Percentiles rank a stretch among this genome's conserved stretches.
phyloP scores from a whole-genome alignment of 1,140 invertebrate genomes.

The Camponotus vicinus region DNA sequence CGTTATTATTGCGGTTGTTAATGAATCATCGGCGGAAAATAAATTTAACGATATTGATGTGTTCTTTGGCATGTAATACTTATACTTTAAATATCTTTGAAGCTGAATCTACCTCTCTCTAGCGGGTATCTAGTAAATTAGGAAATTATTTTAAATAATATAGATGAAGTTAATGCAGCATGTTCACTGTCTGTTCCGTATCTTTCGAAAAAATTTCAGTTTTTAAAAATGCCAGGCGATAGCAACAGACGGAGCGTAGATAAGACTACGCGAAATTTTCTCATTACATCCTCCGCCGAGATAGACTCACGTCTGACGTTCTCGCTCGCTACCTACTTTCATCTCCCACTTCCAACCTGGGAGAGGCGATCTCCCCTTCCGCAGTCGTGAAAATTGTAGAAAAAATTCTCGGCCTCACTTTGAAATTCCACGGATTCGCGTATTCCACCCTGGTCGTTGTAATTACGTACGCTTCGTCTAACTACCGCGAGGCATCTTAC shows the following conservation, averaged over 20 bases:
- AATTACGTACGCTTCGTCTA: slow-evolving; percentile 69
- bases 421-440: slow-evolving; percentile 67
- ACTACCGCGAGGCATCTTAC: slow-evolving; percentile 66
- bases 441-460: slow-evolving; percentile 45
- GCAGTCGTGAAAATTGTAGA: slow-evolving; percentile 51
- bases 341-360: background rate
- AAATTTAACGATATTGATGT: slow-evolving; percentile 69
- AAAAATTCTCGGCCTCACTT: slow-evolving; percentile 52
- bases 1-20: slow-evolving; percentile 76
- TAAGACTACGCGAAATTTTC: slow-evolving; percentile 1
- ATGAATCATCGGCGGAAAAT: slow-evolving; percentile 78
- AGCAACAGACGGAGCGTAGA: background rate
- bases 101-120: no score
- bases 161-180: background rate
- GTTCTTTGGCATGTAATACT: slow-evolving; percentile 30
- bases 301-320: slow-evolving; percentile 4
- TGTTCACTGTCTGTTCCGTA: background rate
- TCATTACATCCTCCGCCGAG: background rate
- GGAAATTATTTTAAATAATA: background rate
- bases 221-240: slow-evolving; percentile 5
- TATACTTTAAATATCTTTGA: background rate
- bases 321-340: background rate
- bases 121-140: background rate
- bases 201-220: background rate
- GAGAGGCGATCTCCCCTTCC: slow-evolving; percentile 11